Base-by-base conservation (phyloP, 1,140 invertebrate genomes). In the Drosophila lacteicornis region DNA sequence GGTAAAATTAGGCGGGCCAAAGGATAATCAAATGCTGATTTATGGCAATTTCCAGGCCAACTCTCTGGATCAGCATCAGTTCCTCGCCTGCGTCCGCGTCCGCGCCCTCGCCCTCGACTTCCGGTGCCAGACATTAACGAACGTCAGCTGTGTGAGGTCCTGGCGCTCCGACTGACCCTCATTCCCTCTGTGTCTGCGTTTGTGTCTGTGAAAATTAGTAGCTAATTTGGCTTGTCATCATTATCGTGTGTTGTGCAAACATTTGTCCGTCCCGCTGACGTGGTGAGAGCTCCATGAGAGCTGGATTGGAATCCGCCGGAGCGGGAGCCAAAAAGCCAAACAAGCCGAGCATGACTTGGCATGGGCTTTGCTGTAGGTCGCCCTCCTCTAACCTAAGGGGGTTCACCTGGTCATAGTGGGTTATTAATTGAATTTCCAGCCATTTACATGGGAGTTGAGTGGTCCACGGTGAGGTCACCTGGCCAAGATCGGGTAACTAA, bases 21-120 rank as follows among this genome's bases (percentile, higher is more conserved):
- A 87, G 85, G 85, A 88, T 88, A 90, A 88, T 88, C 85, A 88
- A 88, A 88, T 90, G 84, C 84, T 88, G 84, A 88, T 88, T 88
- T 88, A 88, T 88, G 84, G 85, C 85, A 88, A 88, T 88, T 88
- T 71, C 53, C 60, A 46, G 40, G 36, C 53, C 51, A 66, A 66
- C 63, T 67, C 62, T 53, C 43, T 47, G 43, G 30, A 66, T 36
- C 59, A 42, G 46, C 62, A 61, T 71, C 78, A n/a, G 53, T 13
- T 9, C 1, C 43, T 22, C 19, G 19, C 19, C 19, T 22, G 19
- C 19, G 19, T 22, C 2, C 19, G 19, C 19, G 19, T 22, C 19
- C 9, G 17, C 38, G 5, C 33, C 57, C 33, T 9, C 27, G 22
- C 38, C 30, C 36, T 25, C 56, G 59, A 90, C 85, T 90, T 90